Evolutionary conservation across 2,888 invertebrate genomes (phyloP).

Genomic region (Nemotelus pantherinus): DNA sequence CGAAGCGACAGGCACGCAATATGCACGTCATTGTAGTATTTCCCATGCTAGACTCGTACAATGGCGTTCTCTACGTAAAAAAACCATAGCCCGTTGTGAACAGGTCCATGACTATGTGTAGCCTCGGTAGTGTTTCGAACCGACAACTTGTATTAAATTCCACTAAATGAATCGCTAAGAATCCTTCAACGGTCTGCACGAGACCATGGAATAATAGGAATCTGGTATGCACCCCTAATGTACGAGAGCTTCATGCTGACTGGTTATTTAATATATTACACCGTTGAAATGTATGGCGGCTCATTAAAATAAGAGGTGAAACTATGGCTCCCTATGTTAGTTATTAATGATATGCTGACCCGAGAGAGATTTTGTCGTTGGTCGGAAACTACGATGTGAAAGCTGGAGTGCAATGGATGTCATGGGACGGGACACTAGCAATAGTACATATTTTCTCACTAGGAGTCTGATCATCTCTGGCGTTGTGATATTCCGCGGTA

Average conservation of each 20-base stretch:
- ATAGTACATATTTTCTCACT: too few species aligned
- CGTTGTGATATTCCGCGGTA: too few species aligned
- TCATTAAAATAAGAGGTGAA: conserved; percentile 35
- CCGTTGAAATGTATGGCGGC: conserved; percentile 29
- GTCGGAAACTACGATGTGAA: too few species aligned
- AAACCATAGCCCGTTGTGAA: too few species aligned
- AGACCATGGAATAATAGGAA: not conserved
- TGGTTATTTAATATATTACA: conserved; percentile 9
- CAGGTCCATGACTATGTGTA: too few species aligned
- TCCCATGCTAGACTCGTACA: too few species aligned
- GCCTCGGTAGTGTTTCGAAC: not conserved
- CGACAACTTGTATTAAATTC: conserved; percentile 1
- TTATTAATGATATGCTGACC: not conserved
- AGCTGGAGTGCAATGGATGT: too few species aligned
- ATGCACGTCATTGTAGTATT: too few species aligned
- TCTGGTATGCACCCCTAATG: conserved; percentile 1
- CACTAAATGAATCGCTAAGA: not conserved
- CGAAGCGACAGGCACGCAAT: too few species aligned
- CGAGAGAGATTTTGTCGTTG: not conserved
- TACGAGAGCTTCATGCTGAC: not conserved
- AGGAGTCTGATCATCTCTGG: too few species aligned
- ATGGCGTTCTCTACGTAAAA: too few species aligned
- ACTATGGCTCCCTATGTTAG: not conserved
- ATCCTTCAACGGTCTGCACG: not conserved
- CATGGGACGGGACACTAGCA: too few species aligned